A percentile compares a stretch with the other conserved stretches of the same genome.
phyloP scores from a whole-genome alignment of 2,797 vertebrate species.

The Vultur gryphus region DNA sequence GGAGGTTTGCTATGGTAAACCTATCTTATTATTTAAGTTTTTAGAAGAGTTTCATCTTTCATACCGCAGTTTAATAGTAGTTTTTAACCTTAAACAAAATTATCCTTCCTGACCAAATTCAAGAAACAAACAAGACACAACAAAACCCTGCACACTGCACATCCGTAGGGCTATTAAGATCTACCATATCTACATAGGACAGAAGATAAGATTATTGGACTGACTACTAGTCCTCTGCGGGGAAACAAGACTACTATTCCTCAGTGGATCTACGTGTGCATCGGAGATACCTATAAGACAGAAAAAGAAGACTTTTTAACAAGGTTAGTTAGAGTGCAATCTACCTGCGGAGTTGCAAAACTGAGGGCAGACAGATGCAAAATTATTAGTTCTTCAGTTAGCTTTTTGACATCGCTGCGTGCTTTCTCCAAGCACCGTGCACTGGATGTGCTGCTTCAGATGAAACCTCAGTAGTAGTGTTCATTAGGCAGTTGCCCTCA shows the following conservation, averaged over 20 bases:
- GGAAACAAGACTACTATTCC: conserved; percentile 76
- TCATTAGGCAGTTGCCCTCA: conserved; percentile 16
- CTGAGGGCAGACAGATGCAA: conserved; percentile 44
- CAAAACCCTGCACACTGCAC: conserved; percentile 65
- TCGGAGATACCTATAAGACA: conserved; percentile 74
- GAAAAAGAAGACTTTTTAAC: conserved; percentile 77
- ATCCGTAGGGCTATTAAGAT: conserved; percentile 77
- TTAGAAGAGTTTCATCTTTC: conserved; percentile 12
- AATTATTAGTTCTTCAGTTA: conserved; percentile 10
- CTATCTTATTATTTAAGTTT: not conserved
- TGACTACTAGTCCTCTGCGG: conserved; percentile 77
- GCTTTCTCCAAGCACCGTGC: not conserved
- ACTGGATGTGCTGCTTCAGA: conserved; percentile 34
- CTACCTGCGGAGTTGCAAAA: conserved; percentile 55
- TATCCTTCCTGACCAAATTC: conserved; percentile 41
- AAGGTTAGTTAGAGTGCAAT: conserved; percentile 77
- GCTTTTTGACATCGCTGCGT: not conserved
- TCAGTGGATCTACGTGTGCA: conserved; percentile 75
- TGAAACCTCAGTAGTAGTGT: not conserved
- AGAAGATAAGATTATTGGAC: conserved; percentile 80
- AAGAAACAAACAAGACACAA: conserved; percentile 53
- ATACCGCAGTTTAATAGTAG: not conserved
- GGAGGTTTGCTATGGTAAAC: conserved; percentile 21
- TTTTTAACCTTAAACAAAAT: conserved; percentile 24
- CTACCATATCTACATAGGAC: conserved; percentile 78